Evolutionary conservation across 1,140 invertebrate genomes (phyloP).

Genomic region (Drosophila asahinai): DNA sequence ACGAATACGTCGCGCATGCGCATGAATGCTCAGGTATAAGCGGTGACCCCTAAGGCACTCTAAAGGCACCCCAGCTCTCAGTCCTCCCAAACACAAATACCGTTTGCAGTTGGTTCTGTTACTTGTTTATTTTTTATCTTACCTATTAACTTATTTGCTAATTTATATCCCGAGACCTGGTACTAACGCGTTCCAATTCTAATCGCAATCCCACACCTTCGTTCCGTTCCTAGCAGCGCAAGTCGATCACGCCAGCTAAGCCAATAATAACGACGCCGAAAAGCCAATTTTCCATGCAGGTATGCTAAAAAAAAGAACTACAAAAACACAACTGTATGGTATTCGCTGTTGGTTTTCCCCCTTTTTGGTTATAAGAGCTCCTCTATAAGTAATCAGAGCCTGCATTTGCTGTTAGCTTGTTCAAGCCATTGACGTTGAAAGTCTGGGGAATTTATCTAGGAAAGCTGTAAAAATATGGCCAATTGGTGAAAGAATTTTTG

Average conservation of each 20-base stretch:
- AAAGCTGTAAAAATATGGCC: neutral
- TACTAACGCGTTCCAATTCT: conserved; percentile 72
- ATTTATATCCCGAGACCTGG: conserved; percentile 21
- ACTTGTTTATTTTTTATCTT: conserved; percentile 18
- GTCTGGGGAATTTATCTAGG: neutral
- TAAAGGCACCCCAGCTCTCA: conserved; percentile 1
- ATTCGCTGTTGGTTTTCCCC: conserved; percentile 62
- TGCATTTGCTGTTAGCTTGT: conserved; percentile 28
- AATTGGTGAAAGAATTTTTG: conserved; percentile 7
- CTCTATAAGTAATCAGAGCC: conserved; percentile 13
- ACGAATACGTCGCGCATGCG: conserved; percentile 85
- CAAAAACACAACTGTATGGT: conserved; percentile 31
- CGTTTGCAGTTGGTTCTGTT: conserved; percentile 43
- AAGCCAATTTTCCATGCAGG: conserved; percentile 85
- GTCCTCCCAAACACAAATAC: conserved; percentile 32
- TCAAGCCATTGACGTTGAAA: conserved; percentile 12
- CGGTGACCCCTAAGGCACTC: conserved; percentile 10
- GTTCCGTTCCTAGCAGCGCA: conserved; percentile 72
- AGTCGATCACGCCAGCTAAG: conserved; percentile 78
- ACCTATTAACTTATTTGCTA: conserved; percentile 37
- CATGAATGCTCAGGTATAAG: conserved; percentile 85
- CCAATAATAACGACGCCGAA: conserved; percentile 76
- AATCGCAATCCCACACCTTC: conserved; percentile 49
- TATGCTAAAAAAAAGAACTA: conserved; percentile 65
- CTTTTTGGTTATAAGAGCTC: conserved; percentile 15